Conservation (phyloP, 2,797 vertebrate genomes). For the Ptychadena robeensis region DNA sequence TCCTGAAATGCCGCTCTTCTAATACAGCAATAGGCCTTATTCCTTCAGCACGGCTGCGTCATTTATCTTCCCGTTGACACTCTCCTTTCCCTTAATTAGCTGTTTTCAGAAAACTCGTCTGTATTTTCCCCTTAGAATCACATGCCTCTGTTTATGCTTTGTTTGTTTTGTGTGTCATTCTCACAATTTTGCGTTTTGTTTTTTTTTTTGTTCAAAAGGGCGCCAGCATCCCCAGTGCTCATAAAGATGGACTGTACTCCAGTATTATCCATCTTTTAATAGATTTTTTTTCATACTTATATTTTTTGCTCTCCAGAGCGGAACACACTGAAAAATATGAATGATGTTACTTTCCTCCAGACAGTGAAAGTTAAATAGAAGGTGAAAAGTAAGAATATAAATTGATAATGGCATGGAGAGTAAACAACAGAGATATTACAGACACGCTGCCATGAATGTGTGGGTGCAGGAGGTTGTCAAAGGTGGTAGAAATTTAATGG, state of each 20-base stretch:
- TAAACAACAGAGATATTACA: slow-evolving; percentile 40
- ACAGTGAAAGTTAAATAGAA: slow-evolving; percentile 55
- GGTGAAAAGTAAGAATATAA: slow-evolving; percentile 45
- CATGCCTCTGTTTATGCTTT: slow-evolving; percentile 41
- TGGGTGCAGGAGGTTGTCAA: too few relatives aligned
- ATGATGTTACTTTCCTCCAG: slow-evolving; percentile 36
- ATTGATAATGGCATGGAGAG: slow-evolving; percentile 25
- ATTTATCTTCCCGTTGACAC: slow-evolving; percentile 58
- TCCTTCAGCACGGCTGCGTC: slow-evolving; percentile 46
- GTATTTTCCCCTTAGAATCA: slow-evolving; percentile 58
- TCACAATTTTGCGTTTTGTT: slow-evolving; percentile 14
- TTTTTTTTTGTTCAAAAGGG: slow-evolving; percentile 38
- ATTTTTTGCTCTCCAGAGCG: slow-evolving; percentile 52
- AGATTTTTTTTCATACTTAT: slow-evolving; percentile 54
- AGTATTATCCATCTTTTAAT: slow-evolving; percentile 56
- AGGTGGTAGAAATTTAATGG: too few relatives aligned
- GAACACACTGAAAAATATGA: slow-evolving; percentile 51
- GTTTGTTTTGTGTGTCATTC: slow-evolving; percentile 55
- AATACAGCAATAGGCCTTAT: slow-evolving; percentile 54
- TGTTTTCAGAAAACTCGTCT: slow-evolving; percentile 57
- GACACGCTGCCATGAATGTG: too few relatives aligned
- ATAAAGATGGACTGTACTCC: slow-evolving; percentile 44
- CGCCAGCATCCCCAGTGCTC: slow-evolving; percentile 40
- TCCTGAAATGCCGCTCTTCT: slow-evolving; percentile 43
- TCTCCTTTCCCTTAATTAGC: slow-evolving; percentile 59